These are phyloP conservation scores for Porites lutea DNA, from an alignment of 64 coral and sea anemone genomes.

Conservation along the genomic window DNA sequence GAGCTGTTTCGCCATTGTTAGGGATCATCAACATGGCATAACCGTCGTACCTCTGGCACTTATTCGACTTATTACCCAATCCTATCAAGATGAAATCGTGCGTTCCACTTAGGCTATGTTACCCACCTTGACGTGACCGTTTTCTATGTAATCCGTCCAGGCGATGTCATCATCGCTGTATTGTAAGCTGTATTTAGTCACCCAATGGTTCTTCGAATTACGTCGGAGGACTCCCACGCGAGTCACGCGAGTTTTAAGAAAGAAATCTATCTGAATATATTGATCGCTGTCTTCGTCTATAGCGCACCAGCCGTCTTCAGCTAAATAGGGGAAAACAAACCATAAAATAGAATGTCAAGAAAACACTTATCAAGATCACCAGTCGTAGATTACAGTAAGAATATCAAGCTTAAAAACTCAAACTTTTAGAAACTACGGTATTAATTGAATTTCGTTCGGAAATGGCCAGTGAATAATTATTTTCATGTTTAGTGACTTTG, in stretches of 20 bases:
- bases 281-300: not conserved
- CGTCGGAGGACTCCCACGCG: slow-evolving; percentile 29
- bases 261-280: slow-evolving; percentile 63
- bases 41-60: no score
- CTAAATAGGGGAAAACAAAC: not conserved
- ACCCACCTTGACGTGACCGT: slow-evolving; percentile 60
- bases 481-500: no score
- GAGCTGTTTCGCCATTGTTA: no score
- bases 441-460: no score
- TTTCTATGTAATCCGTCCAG: slow-evolving; percentile 70
- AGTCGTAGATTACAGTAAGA: no score
- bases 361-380: not conserved
- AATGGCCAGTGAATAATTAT: no score
- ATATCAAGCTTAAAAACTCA: no score
- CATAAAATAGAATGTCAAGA: not conserved
- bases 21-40: no score
- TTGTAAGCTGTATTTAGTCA: slow-evolving; percentile 33
- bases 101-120: not conserved
- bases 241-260: slow-evolving; percentile 38
- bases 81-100: no score
- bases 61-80: no score
- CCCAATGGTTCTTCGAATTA: slow-evolving; percentile 17
- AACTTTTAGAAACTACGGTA: no score
- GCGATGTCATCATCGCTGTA: slow-evolving; percentile 57
- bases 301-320: slow-evolving; percentile 50